Base-by-base conservation (phyloP, 2,888 invertebrate species). In the Hololepta plana region DNA sequence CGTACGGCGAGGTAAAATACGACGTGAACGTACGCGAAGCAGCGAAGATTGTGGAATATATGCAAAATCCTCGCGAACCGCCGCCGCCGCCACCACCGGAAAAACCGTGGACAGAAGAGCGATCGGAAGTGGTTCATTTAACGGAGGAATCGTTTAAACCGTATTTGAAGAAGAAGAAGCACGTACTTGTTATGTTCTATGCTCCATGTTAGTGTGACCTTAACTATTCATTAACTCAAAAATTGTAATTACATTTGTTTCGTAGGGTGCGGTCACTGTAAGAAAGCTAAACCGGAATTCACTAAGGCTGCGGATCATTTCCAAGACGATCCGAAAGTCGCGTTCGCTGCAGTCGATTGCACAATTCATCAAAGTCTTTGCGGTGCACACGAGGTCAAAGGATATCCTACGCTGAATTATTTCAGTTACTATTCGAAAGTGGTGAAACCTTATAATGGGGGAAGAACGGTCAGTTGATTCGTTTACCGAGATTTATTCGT, bases 221-320 rank as follows among this genome's bases (percentile, higher is more conserved):
- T 31, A 24, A 25, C 15, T 22, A 20, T 31, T 27, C 19, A 24
- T 16, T 14, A 12, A n/a, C n/a, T n/a, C n/a, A n/a, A n/a, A n/a
- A n/a, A 10, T 16, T 27, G 26, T 12, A 22, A 24, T 21, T n/a
- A 12, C 9, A 30, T 23, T 15, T 25, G 20, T 28, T 29, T 24
- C 7, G 12, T 37, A 84, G 85, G 87, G 87, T 88, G 88, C 49
- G 85, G 85, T 1, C 85, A 87, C 50, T 88, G 87, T 47, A 87
- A 87, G 47, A 72, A 67, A 41, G 72, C 82, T 0, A 88, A 88
- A 51, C 85, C 87, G 1, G 82, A 79, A 45, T 76, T 71, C 45
- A 67, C 65, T 23, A 62, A 60, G 14, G 85, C 87, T 2, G 85
- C 85, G 1, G 72, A 70, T 24, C 52, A 59, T 12, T 72, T 80